Conservation (phyloP, 2,888 invertebrate species). For the Globia sparganii region DNA sequence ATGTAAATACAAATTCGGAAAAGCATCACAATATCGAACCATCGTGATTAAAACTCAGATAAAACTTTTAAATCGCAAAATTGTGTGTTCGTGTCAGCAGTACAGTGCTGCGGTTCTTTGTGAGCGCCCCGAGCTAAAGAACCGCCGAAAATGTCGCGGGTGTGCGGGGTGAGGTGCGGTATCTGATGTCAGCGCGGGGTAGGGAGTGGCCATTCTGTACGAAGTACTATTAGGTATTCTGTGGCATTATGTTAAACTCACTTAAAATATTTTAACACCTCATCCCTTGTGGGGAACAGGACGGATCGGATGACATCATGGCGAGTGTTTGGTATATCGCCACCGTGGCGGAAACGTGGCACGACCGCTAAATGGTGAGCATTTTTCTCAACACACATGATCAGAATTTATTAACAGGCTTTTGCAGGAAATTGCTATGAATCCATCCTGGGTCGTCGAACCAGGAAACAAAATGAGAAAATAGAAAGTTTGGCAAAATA, state of each 20-base stretch:
- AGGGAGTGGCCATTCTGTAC: no score
- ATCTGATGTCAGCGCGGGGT: no score
- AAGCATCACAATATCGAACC: no score
- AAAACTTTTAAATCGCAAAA: no score
- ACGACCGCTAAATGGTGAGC: constrained; percentile 27
- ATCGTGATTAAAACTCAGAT: no score
- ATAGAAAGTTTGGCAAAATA: not conserved
- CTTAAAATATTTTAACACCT: constrained; percentile 18
- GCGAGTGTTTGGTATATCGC: constrained; percentile 23
- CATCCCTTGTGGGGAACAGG: constrained; percentile 5
- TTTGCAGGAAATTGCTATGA: constrained; percentile 9
- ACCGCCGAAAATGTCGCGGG: no score
- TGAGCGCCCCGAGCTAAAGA: no score
- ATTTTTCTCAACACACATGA: constrained; percentile 45
- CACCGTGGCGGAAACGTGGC: constrained; percentile 41
- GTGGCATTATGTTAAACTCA: constrained; percentile 1
- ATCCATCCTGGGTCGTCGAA: constrained; percentile 11
- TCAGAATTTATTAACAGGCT: constrained; percentile 46
- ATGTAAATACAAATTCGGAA: no score
- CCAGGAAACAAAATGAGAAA: constrained; percentile 12
- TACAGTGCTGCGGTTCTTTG: no score
- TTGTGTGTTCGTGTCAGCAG: no score
- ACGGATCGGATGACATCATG: constrained; percentile 22
- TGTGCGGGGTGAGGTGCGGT: no score
- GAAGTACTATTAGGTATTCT: no score